Conservation (phyloP, 2,113 vertebrate species). For the Taurulus bubalis region DNA sequence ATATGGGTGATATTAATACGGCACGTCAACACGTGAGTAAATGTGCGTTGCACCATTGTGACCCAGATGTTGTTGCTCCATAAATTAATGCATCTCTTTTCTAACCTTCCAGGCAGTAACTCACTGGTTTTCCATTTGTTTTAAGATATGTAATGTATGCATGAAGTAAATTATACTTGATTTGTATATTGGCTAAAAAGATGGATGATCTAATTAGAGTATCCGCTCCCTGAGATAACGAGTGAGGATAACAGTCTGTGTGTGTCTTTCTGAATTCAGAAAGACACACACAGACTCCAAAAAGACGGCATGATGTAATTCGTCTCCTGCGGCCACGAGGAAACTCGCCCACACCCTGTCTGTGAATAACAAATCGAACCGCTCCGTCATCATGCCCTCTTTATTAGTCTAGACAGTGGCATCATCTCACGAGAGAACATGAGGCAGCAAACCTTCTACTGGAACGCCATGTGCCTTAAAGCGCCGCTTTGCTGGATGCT, state of each 20-base stretch:
- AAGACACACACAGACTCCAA: neutral
- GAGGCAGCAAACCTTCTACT: slow-evolving; percentile 49
- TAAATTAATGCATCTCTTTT: neutral
- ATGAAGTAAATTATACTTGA: too few species aligned
- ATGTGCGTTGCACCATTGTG: neutral
- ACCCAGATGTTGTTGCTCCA: neutral
- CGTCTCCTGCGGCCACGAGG: neutral
- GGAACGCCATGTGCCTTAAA: slow-evolving; percentile 51
- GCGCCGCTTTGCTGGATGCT: slow-evolving; percentile 21
- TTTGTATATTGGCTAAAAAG: neutral
- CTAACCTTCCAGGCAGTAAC: neutral
- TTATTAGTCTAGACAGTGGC: slow-evolving; percentile 25
- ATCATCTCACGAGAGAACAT: slow-evolving; percentile 35
- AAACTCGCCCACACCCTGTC: neutral
- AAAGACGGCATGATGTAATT: neutral
- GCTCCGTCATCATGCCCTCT: slow-evolving; percentile 10
- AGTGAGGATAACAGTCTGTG: neutral
- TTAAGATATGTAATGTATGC: neutral
- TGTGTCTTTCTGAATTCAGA: neutral
- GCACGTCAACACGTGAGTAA: neutral
- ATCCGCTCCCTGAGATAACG: slow-evolving; percentile 5
- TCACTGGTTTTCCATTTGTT: neutral
- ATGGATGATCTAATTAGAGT: neutral
- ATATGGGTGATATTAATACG: neutral
- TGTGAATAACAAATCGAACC: neutral